Evolutionary conservation across 1,140 invertebrate genomes (phyloP).

Genomic region (Drosophila lowei): DNA sequence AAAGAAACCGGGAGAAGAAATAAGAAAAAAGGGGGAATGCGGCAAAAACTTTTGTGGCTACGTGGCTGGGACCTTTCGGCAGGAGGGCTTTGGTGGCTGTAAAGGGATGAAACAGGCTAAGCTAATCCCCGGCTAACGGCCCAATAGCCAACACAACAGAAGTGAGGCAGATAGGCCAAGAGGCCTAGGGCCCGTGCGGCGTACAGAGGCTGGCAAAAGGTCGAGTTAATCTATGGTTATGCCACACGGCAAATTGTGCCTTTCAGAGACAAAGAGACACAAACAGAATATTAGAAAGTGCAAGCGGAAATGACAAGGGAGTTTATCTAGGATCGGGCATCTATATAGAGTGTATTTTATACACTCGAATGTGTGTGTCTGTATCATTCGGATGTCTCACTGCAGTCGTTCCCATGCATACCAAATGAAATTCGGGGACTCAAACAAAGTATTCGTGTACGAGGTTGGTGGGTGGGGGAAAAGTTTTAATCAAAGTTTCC

Average conservation of each 20-base stretch:
- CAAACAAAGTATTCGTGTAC: background rate
- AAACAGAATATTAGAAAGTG: background rate
- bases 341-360: background rate
- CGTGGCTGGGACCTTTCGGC: constrained; percentile 19
- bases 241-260: constrained; percentile 38
- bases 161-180: too few species aligned
- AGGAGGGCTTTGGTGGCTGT: background rate
- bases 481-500: constrained; percentile 10
- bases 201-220: constrained; percentile 57
- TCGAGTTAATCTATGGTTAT: constrained; percentile 64
- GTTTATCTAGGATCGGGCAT: constrained; percentile 3
- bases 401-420: constrained; percentile 37
- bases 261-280: background rate
- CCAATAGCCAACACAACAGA: background rate
- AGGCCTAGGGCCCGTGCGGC: background rate
- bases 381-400: background rate
- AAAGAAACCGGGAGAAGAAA: constrained; percentile 1
- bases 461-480: background rate
- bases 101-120: constrained; percentile 12
- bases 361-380: background rate
- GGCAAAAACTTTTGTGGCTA: constrained; percentile 46
- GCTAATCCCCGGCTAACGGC: constrained; percentile 47
- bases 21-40: constrained; percentile 8
- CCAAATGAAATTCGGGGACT: constrained; percentile 29
- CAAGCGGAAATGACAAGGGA: constrained; percentile 4